Evolutionary conservation across 2,888 invertebrate species (phyloP).

Genomic region (Chydorus sphaericus): DNA sequence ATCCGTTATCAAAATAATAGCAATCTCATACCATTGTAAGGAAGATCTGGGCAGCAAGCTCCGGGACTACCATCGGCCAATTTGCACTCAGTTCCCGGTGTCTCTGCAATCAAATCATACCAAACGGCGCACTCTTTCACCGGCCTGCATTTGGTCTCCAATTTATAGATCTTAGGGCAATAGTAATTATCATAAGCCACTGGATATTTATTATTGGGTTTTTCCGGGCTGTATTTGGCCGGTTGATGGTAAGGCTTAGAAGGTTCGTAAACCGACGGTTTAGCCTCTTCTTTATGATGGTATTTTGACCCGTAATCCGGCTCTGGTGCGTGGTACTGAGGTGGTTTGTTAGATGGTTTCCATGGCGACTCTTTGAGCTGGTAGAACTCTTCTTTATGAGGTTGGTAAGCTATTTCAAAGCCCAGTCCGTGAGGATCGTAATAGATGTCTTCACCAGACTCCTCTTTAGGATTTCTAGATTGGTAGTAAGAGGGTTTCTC

Average conservation of each 20-base stretch:
- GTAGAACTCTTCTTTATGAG: no score
- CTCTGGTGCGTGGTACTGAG: neutral
- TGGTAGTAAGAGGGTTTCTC: no score
- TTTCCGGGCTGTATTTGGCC: neutral
- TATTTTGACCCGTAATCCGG: neutral
- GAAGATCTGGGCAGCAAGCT: conserved; percentile 12
- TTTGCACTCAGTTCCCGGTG: conserved; percentile 4
- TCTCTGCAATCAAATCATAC: conserved; percentile 5
- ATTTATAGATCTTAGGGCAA: conserved; percentile 11
- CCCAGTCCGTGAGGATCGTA: neutral
- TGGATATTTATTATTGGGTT: neutral
- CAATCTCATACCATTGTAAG: conserved; percentile 10
- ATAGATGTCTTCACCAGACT: neutral
- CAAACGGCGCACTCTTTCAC: conserved; percentile 13
- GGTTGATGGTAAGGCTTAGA: neutral
- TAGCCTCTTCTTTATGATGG: neutral
- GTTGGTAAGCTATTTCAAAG: neutral
- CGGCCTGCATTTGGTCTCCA: conserved; percentile 11
- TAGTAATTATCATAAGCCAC: neutral
- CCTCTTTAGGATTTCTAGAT: neutral
- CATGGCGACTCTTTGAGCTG: neutral
- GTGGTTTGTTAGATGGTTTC: neutral
- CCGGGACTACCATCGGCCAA: conserved; percentile 11
- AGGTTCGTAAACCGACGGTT: conserved; percentile 6
- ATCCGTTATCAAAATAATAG: neutral